Evolutionary conservation across 2,888 invertebrate genomes (phyloP), one percentile per base, ranked within the genome.

Genomic region (Horisme vitalbata): DNA sequence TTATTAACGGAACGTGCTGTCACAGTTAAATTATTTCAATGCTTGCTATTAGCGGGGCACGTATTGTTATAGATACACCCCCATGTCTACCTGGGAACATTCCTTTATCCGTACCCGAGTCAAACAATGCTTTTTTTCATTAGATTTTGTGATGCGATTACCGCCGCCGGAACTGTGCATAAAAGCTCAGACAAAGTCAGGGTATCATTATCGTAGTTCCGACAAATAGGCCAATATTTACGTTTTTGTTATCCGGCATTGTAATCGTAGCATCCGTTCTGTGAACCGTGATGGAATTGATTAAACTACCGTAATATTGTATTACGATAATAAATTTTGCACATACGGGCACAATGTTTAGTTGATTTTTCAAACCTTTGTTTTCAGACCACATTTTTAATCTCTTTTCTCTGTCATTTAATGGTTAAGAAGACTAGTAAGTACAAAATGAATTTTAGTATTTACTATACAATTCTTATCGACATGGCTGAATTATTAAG

Each of bases 131-230:
- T 79, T 83, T 80, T 82, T 79, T 68, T 69, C 68, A 49, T 58
- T 59, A 54, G 45, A 68, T 72, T 83, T 75, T 77, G 78, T 83
- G 59, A 74, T 77, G 57, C 76, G 78, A 80, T 86, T 81, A 84
- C 78, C 71, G 77, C 78, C 71, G 76, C 78, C 85, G 88, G 87
- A 85, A 80, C 80, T 81, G 61, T 60, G 71, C 68, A 86, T 85
- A 88, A 86, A 80, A 73, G 79, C 71, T 68, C 71, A 75, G 78
- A 80, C 79, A 77, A 79, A 80, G 71, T 71, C 64, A 72, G 60
- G 74, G 77, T 85, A 86, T 88, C 84, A 74, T 71, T 87, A 81
- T 82, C 84, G 71, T 73, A 83, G 84, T 84, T 86, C 82, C 83
- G 83, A 83, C 79, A 52, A 79, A 81, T 82, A 79, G 74, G 68